These are phyloP conservation scores for Neoarius graeffei DNA, from an alignment of 2,113 vertebrate species.

Conservation along the genomic window DNA sequence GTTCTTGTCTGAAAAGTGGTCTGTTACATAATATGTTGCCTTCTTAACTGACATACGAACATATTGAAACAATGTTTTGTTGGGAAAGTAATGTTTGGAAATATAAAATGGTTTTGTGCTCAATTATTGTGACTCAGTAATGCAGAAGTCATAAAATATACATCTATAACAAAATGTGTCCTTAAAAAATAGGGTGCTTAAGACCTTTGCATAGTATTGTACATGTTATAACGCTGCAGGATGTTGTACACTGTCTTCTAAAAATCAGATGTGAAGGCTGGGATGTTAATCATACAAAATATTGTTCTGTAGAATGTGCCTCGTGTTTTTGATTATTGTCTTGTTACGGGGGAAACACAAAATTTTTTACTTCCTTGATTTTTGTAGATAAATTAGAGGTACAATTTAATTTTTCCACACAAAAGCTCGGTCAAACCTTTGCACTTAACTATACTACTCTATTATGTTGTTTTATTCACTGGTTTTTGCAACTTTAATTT, in stretches of 20 bases:
- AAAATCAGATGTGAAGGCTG: not conserved
- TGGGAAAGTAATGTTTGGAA: too few species aligned
- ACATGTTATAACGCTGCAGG: not conserved
- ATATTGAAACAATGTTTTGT: too few species aligned
- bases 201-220: too few species aligned
- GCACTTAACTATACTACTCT: not conserved
- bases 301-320: not conserved
- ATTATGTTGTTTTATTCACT: not conserved
- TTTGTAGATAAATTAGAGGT: not conserved
- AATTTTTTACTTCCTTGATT: not conserved
- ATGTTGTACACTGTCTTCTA: not conserved
- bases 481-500: not conserved
- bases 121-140: too few species aligned
- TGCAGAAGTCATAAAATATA: too few species aligned
- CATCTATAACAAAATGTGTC: too few species aligned
- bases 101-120: too few species aligned
- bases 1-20: too few species aligned
- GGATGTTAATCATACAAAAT: not conserved
- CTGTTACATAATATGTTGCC: too few species aligned
- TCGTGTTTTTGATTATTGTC: not conserved
- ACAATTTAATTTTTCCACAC: not conserved
- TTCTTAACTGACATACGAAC: too few species aligned
- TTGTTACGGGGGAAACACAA: not conserved
- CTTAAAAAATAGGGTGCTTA: too few species aligned
- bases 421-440: not conserved